Conservation (phyloP, 2,888 invertebrate species). For the Chymomyza caudatula region DNA sequence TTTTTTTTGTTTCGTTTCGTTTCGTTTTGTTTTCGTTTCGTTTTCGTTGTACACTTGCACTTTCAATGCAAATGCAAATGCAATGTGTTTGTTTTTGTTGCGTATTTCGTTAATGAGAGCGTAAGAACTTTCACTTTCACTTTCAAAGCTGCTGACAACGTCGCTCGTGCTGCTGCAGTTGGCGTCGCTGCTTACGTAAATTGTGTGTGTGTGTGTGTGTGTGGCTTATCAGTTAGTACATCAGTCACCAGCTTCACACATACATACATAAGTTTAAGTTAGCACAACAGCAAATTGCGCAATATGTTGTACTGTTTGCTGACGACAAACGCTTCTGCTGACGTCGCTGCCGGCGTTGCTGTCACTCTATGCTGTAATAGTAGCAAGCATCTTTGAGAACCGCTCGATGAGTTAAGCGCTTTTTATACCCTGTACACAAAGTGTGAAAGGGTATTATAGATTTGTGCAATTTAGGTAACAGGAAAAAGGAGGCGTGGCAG, state of each 20-base stretch:
- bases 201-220: constrained; percentile 34
- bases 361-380: neutral
- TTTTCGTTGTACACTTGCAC: constrained; percentile 55
- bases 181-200: constrained; percentile 63
- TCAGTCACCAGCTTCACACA: neutral
- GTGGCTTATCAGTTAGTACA: constrained; percentile 37
- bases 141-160: neutral
- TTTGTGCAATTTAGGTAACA: too few species aligned
- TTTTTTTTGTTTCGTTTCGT: neutral
- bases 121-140: constrained; percentile 2
- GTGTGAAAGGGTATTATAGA: too few species aligned
- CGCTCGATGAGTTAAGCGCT: neutral
- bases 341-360: too few species aligned
- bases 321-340: too few species aligned
- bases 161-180: constrained; percentile 7
- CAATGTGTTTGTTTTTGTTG: constrained; percentile 10
- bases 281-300: constrained; percentile 56
- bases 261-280: too few species aligned
- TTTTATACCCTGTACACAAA: too few species aligned
- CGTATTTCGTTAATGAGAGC: neutral
- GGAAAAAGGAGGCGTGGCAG: too few species aligned
- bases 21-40: neutral
- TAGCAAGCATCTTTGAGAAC: neutral
- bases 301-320: constrained; percentile 52
- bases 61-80: constrained; percentile 67